Percentiles rank a stretch among this genome's conserved stretches.
Conservation (phyloP, 1,140 invertebrate species). For the Cyclargus thomasi region DNA sequence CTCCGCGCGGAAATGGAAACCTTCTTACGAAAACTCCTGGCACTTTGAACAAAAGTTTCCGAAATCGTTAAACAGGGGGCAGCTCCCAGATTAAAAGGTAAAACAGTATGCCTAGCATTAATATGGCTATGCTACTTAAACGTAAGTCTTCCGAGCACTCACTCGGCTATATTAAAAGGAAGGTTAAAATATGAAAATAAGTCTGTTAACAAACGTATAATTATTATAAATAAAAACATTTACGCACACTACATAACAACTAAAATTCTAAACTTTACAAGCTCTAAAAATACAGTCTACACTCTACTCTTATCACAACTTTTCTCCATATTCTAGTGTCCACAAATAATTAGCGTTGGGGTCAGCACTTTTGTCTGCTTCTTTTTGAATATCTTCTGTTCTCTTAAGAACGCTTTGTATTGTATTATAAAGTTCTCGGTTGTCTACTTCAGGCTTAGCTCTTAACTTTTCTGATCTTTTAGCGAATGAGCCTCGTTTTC, state of each 20-base stretch:
- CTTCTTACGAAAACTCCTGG: too few relatives aligned
- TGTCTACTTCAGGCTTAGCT: constrained; percentile 26
- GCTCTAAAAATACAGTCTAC: background rate
- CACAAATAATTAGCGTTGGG: constrained; percentile 71
- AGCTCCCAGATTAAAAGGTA: too few relatives aligned
- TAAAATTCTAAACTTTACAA: background rate
- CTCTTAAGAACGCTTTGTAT: constrained; percentile 57
- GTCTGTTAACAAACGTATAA: too few relatives aligned
- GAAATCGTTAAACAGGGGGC: too few relatives aligned
- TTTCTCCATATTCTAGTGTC: constrained; percentile 72
- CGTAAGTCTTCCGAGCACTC: too few relatives aligned
- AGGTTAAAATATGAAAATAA: too few relatives aligned
- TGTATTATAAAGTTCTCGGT: constrained; percentile 49
- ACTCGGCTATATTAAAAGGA: too few relatives aligned
- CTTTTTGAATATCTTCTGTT: constrained; percentile 54
- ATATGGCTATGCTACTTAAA: too few relatives aligned
- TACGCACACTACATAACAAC: background rate
- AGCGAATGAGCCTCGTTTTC: constrained; percentile 45
- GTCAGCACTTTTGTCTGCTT: constrained; percentile 54
- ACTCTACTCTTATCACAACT: constrained; percentile 26
- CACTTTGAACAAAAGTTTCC: too few relatives aligned
- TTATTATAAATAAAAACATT: background rate
- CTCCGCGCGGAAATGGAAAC: too few relatives aligned
- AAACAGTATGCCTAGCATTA: too few relatives aligned
- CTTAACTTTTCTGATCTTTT: constrained; percentile 50